Conservation (phyloP, 2,888 invertebrate species). For the Tetrapedia diversipes region DNA sequence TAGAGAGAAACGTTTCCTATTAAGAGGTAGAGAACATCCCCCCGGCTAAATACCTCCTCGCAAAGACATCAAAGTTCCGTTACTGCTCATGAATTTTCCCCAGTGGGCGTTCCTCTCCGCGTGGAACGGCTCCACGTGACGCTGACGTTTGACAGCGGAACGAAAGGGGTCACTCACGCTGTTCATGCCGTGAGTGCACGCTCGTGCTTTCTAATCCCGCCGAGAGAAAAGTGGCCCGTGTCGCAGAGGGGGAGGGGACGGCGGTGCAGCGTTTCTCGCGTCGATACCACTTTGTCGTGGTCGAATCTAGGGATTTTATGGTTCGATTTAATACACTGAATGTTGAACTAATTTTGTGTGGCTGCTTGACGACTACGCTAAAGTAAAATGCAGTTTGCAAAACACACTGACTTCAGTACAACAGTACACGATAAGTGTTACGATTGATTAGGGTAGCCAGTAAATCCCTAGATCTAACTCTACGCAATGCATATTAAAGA, state of each 20-base stretch:
- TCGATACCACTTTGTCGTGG: no score
- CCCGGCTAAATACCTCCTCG: constrained; percentile 70
- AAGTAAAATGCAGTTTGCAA: no score
- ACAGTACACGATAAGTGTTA: no score
- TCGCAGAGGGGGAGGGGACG: no score
- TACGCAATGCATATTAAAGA: no score
- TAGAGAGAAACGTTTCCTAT: constrained; percentile 78
- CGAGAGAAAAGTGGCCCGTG: not conserved
- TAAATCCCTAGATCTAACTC: no score
- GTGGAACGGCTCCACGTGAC: constrained; percentile 62
- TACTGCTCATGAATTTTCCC: constrained; percentile 71
- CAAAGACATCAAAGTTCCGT: constrained; percentile 78
- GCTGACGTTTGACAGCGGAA: constrained; percentile 51
- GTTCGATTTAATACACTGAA: no score
- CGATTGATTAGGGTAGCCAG: no score
- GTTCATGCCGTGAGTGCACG: constrained; percentile 13
- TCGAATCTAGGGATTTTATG: no score
- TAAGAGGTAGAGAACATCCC: constrained; percentile 76
- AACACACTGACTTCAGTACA: no score
- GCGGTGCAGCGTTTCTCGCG: not conserved
- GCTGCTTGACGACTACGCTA: no score
- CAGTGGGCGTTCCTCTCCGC: constrained; percentile 63
- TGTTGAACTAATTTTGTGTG: no score
- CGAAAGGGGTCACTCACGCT: constrained; percentile 45
- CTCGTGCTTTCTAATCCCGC: constrained; percentile 19